Base-by-base conservation (phyloP, 2,797 vertebrate species). In the Pangasius larnaudii region DNA sequence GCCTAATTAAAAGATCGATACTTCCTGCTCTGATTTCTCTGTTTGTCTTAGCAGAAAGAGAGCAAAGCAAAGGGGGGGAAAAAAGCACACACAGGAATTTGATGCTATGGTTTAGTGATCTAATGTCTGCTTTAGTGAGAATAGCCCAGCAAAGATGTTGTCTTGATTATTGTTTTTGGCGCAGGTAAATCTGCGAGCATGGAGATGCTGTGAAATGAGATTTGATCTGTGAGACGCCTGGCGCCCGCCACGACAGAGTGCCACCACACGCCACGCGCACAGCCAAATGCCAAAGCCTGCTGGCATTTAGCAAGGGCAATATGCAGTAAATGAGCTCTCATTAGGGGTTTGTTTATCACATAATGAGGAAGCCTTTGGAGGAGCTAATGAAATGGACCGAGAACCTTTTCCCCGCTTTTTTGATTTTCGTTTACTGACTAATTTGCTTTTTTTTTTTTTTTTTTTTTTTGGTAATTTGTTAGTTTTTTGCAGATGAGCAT, bases 281-380 rank as follows among this genome's bases (percentile, higher is more conserved):
- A 91, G 87, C 87, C 86, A 91, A 92, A 91, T 92, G 90, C 92
- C 91, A 92, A 78, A 86, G 85, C 89, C 89, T 84, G 90, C 87
- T 93, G 90, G 85, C 89, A 92, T 91, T 92, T 89, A 90, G 87
- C 80, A 89, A 88, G 89, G 89, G 89, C 89, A 86, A 86, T 89
- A 89, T 92, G 90, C 88, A 94, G 92, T 92, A 94, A 94, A 94
- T 93, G 88, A 94, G 92, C 90, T 92, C 91, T 93, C 89, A 94
- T 94, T 88, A 89, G 88, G 90, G 91, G 88, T 94, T 94, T 93
- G 93, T 93, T 94, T 93, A 90, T 85, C 88, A 92, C 90, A 89
- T 94, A 90, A 90, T 85, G 39, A 89, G 89, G 88, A 91, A 91
- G 90, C 89, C 91, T 92, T 92, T 92, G 90, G 93, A 91, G 85